These are phyloP conservation scores for Coluber constrictor DNA, from an alignment of 2,797 vertebrate species.

Conservation along the genomic window DNA sequence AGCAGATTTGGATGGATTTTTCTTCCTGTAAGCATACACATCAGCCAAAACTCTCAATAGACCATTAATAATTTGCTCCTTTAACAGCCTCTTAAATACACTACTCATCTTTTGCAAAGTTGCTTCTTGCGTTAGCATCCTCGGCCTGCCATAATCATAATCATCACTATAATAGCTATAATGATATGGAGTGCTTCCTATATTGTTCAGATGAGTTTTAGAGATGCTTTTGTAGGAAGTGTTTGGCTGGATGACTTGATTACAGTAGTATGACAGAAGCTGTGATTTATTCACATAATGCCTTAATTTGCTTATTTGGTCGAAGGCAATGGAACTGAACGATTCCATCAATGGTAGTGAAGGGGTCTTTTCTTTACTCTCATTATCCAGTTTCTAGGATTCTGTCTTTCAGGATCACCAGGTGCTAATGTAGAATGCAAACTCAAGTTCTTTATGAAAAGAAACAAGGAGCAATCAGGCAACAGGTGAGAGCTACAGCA, in stretches of 20 bases:
- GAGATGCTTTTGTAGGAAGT: background rate
- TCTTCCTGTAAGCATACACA: background rate
- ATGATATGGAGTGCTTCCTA: background rate
- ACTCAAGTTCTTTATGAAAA: background rate
- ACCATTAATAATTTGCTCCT: background rate
- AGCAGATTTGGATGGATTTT: constrained; percentile 2
- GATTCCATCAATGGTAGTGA: background rate
- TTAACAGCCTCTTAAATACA: background rate
- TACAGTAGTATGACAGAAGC: background rate
- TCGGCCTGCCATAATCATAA: background rate
- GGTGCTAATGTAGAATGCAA: background rate
- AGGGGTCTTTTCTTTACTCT: background rate
- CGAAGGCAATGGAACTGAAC: background rate
- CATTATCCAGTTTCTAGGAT: background rate
- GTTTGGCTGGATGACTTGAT: background rate
- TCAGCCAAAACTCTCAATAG: background rate
- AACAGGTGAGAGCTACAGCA: background rate
- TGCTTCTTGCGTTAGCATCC: background rate
- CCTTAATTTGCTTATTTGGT: background rate
- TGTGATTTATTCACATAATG: background rate
- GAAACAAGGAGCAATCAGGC: background rate
- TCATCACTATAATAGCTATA: background rate
- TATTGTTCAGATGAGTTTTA: background rate
- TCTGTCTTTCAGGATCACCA: background rate
- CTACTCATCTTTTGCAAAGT: background rate